Percentiles rank a stretch among this genome's conserved stretches.
Evolutionary conservation across 2,797 vertebrate genomes (phyloP).

Genomic region (Sebastes melanostomus): DNA sequence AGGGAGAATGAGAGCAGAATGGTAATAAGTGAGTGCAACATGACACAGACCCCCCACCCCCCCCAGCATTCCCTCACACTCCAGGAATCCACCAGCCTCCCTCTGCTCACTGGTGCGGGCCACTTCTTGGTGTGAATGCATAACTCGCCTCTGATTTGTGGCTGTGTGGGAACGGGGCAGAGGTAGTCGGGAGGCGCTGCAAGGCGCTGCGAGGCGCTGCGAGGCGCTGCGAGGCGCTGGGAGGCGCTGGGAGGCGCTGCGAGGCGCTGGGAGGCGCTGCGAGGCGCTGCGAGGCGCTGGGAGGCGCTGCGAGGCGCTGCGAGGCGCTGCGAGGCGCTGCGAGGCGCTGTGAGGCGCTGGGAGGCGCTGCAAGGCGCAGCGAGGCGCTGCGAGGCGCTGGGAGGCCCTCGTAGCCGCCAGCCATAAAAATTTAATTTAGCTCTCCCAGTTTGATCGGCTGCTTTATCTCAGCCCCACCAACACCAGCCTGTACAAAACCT

Average conservation of each 20-base stretch:
- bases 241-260: neutral
- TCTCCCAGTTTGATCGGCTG: constrained; percentile 79
- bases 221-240: constrained; percentile 4
- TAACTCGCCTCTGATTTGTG: constrained; percentile 71
- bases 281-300: neutral
- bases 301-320: neutral
- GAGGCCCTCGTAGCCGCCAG: constrained; percentile 59
- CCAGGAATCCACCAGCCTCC: constrained; percentile 77
- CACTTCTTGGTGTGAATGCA: constrained; percentile 78
- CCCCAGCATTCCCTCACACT: constrained; percentile 84
- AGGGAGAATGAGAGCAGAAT: constrained; percentile 24
- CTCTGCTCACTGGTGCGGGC: constrained; percentile 71
- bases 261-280: neutral
- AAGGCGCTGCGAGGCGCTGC: no score
- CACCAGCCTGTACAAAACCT: constrained; percentile 19
- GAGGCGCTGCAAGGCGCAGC: neutral
- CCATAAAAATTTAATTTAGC: constrained; percentile 78
- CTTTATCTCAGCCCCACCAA: constrained; percentile 72
- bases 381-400: constrained; percentile 41
- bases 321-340: neutral
- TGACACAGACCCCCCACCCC: constrained; percentile 45
- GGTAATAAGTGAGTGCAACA: constrained; percentile 80
- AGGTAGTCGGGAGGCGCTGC: constrained; percentile 33
- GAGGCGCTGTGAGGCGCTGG: constrained; percentile 6
- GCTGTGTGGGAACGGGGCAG: constrained; percentile 68